phyloP scores from a whole-genome alignment of 2,113 vertebrate species.

The Ophthalmolycus amberensis region DNA sequence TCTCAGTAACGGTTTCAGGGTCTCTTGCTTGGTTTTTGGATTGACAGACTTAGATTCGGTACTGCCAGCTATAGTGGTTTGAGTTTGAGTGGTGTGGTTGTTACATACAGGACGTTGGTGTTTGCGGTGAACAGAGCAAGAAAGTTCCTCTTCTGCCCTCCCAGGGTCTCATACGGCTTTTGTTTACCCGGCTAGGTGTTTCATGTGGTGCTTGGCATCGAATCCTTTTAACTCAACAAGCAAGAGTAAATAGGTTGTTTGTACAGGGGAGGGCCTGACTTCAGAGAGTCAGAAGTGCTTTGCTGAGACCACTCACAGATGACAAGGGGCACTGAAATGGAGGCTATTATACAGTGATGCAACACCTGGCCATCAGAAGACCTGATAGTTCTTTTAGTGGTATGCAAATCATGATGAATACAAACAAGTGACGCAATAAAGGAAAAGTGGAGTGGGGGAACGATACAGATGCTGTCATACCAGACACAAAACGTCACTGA shows the following conservation, averaged over 20 bases:
- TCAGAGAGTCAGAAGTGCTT: slow-evolving; percentile 48
- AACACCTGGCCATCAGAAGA: not conserved
- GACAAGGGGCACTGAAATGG: slow-evolving; percentile 39
- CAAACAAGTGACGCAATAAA: slow-evolving; percentile 12
- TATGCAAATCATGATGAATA: slow-evolving; percentile 21
- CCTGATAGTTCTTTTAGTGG: slow-evolving; percentile 30
- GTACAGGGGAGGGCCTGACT: slow-evolving; percentile 26
- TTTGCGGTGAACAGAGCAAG: slow-evolving; percentile 37
- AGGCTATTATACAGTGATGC: slow-evolving; percentile 20
- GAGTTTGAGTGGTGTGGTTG: slow-evolving; percentile 36
- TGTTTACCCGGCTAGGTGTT: slow-evolving; percentile 57
- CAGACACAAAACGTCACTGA: not conserved
- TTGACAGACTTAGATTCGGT: slow-evolving; percentile 11
- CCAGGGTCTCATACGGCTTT: slow-evolving; percentile 39
- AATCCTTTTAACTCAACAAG: slow-evolving; percentile 52
- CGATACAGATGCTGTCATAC: slow-evolving; percentile 32
- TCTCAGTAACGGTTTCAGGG: not conserved
- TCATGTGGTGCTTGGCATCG: slow-evolving; percentile 62
- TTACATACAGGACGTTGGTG: slow-evolving; percentile 31
- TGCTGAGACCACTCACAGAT: slow-evolving; percentile 37
- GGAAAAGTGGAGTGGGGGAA: not conserved
- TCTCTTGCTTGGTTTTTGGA: slow-evolving; percentile 20
- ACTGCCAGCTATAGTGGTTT: slow-evolving; percentile 31
- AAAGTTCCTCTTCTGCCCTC: slow-evolving; percentile 15
- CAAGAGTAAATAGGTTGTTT: slow-evolving; percentile 63